Conservation (phyloP, 2,113 vertebrate genomes). For the Hippocampus comes region DNA sequence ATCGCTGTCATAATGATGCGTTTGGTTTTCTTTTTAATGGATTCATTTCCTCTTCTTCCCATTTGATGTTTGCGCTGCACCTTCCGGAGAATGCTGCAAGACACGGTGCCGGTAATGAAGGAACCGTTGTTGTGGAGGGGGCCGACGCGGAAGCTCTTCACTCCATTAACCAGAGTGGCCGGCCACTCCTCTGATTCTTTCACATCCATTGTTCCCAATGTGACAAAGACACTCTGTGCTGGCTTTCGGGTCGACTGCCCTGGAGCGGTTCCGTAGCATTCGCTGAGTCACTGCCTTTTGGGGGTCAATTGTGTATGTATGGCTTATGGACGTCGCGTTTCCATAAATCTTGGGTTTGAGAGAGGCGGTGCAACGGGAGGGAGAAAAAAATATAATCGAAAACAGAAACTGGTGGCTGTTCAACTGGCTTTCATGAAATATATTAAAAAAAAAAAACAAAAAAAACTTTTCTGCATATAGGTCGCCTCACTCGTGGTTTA, state of each 20-base stretch:
- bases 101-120: conserved; percentile 33
- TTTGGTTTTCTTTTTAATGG: conserved; percentile 5
- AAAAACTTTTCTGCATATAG: too few relatives aligned
- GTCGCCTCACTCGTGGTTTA: not conserved
- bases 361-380: too few relatives aligned
- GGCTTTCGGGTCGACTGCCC: conserved; percentile 40
- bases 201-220: conserved; percentile 31
- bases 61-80: conserved; percentile 22
- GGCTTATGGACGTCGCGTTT: too few relatives aligned
- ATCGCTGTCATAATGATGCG: conserved; percentile 31
- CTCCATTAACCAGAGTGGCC: conserved; percentile 53
- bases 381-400: too few relatives aligned
- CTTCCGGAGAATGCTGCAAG: conserved; percentile 14
- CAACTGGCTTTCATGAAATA: too few relatives aligned
- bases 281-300: not conserved
- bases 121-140: conserved; percentile 37
- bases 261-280: conserved; percentile 42
- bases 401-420: too few relatives aligned
- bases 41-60: conserved; percentile 35
- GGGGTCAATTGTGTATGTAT: not conserved
- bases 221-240: conserved; percentile 54
- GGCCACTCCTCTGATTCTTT: conserved; percentile 30
- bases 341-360: too few relatives aligned
- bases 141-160: conserved; percentile 47
- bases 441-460: too few relatives aligned